Evolutionary conservation across 2,888 invertebrate genomes (phyloP).

Genomic region (Chloromyia formosa): DNA sequence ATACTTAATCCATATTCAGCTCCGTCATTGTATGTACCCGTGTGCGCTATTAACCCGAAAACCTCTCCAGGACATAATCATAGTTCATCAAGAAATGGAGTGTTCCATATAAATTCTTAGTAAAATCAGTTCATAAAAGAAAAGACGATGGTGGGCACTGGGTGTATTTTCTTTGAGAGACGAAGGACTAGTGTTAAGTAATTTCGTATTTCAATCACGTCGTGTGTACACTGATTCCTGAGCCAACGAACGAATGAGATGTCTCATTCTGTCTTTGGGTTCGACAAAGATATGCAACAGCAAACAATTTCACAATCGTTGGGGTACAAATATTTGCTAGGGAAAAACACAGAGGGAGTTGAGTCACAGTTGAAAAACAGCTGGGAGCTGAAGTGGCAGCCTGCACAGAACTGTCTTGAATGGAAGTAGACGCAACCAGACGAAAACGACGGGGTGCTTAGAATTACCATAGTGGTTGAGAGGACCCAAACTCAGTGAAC

Average conservation of each 20-base stretch:
- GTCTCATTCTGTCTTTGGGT: not conserved
- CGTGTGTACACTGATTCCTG: not conserved
- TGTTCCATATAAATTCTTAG: not conserved
- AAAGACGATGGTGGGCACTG: not conserved
- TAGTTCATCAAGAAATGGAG: not conserved
- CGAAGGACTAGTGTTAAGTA: slow-evolving; percentile 22
- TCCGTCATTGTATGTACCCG: too few species aligned
- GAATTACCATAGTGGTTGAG: too few species aligned
- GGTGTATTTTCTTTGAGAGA: not conserved
- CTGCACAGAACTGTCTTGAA: too few species aligned
- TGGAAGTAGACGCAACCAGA: not conserved
- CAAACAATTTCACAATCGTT: slow-evolving; percentile 26
- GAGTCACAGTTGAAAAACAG: slow-evolving; percentile 5
- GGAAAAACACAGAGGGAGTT: slow-evolving; percentile 11
- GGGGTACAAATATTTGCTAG: slow-evolving; percentile 24
- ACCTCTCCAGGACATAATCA: not conserved
- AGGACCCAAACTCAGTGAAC: too few species aligned
- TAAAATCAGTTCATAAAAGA: not conserved
- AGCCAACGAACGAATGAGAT: slow-evolving; percentile 8
- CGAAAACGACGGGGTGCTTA: not conserved
- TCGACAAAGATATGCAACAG: not conserved
- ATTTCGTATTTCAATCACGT: slow-evolving; percentile 42
- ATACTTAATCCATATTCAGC: too few species aligned
- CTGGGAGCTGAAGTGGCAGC: slow-evolving; percentile 2
- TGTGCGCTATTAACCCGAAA: slow-evolving; percentile 1